phyloP scores from a whole-genome alignment of 2,113 vertebrate genomes.

The Gasterosteus nipponicus region DNA sequence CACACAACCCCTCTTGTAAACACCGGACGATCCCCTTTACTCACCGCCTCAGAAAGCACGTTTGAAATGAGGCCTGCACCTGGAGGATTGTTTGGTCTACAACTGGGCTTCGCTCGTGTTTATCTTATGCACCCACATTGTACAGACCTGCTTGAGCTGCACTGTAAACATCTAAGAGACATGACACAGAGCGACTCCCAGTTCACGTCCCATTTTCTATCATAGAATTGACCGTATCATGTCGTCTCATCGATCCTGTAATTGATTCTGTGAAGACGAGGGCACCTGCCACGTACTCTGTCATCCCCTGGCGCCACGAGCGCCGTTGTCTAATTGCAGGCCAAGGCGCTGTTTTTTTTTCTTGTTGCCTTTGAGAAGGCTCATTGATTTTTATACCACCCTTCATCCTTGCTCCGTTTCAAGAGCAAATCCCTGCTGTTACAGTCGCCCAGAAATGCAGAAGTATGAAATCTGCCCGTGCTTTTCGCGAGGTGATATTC shows the following conservation, averaged over 20 bases:
- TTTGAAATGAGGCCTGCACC: conserved; percentile 46
- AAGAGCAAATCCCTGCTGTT: conserved; percentile 71
- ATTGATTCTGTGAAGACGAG: conserved; percentile 74
- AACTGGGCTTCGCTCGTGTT: conserved; percentile 22
- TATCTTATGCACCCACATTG: conserved; percentile 22
- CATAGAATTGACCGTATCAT: conserved; percentile 68
- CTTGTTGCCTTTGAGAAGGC: conserved; percentile 78
- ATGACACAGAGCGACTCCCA: conserved; percentile 37
- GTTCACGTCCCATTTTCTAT: conserved; percentile 59
- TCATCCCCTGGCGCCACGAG: conserved; percentile 66
- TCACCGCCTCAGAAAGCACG: conserved; percentile 23
- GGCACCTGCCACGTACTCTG: conserved; percentile 68
- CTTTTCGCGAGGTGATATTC: conserved; percentile 64
- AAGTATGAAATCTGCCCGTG: conserved; percentile 70
- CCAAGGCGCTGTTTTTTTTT: conserved; percentile 67
- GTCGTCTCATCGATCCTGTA: conserved; percentile 68
- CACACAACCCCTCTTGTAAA: background rate
- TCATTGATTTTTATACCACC: conserved; percentile 78
- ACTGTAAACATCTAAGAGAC: conserved; percentile 64
- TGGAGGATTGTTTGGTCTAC: conserved; percentile 50
- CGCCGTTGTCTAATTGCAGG: conserved; percentile 77
- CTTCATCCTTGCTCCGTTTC: conserved; percentile 69
- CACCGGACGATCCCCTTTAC: background rate
- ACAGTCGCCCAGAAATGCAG: conserved; percentile 65
- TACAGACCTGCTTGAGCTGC: conserved; percentile 40